phyloP scores from a whole-genome alignment of 2,113 vertebrate species.

The Struthio camelus region DNA sequence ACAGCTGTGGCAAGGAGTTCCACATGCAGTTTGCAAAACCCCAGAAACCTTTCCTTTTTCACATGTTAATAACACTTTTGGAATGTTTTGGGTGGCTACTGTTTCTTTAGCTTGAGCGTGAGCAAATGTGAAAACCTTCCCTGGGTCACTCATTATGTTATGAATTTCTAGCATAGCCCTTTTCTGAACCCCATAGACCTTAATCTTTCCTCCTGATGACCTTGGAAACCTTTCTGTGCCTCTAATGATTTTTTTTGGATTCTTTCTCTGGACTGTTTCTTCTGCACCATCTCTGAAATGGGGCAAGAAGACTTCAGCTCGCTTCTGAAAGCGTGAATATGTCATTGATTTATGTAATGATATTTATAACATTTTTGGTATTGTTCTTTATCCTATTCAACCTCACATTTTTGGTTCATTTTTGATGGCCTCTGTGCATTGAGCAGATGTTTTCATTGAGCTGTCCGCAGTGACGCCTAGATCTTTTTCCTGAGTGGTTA shows the following conservation, averaged over 20 bases:
- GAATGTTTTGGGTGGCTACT: background rate
- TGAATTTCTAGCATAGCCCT: background rate
- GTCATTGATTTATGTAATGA: constrained; percentile 60
- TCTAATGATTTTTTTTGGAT: background rate
- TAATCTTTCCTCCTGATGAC: background rate
- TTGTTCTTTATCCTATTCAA: constrained; percentile 59
- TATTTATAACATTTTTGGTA: constrained; percentile 53
- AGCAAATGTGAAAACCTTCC: background rate
- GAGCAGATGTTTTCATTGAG: constrained; percentile 71
- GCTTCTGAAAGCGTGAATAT: constrained; percentile 32
- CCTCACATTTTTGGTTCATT: background rate
- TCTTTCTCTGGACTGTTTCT: constrained; percentile 18
- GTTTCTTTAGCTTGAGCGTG: background rate
- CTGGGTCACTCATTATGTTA: background rate
- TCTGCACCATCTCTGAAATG: background rate
- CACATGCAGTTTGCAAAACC: background rate
- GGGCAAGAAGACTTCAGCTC: background rate
- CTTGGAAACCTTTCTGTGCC: constrained; percentile 38
- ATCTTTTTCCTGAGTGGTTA: constrained; percentile 71
- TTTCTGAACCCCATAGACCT: background rate
- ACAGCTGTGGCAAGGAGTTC: background rate
- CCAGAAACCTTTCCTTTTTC: background rate
- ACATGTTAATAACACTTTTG: background rate
- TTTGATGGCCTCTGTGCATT: constrained; percentile 26
- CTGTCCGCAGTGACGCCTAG: constrained; percentile 65